Evolutionary conservation across 2,797 vertebrate genomes (phyloP).

Genomic region (Enteromius viviparus): DNA sequence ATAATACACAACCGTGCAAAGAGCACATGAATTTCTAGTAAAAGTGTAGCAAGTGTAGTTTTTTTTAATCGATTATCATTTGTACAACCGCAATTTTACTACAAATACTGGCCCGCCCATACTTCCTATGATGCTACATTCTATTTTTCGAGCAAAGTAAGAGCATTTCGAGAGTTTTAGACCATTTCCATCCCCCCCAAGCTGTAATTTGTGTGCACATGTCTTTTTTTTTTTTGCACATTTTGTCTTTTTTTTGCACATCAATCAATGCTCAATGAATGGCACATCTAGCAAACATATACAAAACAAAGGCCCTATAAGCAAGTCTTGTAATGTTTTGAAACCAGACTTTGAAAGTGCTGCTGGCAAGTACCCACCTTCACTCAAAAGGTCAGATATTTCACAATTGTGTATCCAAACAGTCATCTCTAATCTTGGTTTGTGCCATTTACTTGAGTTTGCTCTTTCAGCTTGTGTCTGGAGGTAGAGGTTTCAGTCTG

Average conservation of each 20-base stretch:
- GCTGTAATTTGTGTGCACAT: too few relatives aligned
- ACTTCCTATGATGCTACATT: too few relatives aligned
- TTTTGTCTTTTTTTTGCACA: too few relatives aligned
- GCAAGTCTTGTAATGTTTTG: neutral
- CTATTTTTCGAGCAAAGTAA: too few relatives aligned
- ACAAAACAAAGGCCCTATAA: neutral
- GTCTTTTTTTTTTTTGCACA: too few relatives aligned
- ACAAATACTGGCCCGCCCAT: too few relatives aligned
- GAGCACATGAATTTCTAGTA: neutral
- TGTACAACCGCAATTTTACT: neutral
- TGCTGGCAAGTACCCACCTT: slow-evolving; percentile 27
- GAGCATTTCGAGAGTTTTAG: too few relatives aligned
- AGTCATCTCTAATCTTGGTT: slow-evolving; percentile 11
- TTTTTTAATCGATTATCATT: neutral
- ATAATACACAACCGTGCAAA: neutral
- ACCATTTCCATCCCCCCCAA: too few relatives aligned
- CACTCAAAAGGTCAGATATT: slow-evolving; percentile 49
- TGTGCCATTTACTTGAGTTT: slow-evolving; percentile 13
- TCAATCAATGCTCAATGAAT: neutral
- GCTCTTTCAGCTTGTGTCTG: neutral
- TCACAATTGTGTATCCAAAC: slow-evolving; percentile 9
- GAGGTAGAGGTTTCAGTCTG: neutral
- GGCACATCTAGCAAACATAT: neutral
- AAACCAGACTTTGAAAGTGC: slow-evolving; percentile 25
- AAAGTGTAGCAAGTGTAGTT: neutral